A percentile compares a stretch with the other conserved stretches of the same genome.
These are phyloP conservation scores for Sceloporus undulatus DNA, from an alignment of 2,113 vertebrate species.

Conservation along the genomic window DNA sequence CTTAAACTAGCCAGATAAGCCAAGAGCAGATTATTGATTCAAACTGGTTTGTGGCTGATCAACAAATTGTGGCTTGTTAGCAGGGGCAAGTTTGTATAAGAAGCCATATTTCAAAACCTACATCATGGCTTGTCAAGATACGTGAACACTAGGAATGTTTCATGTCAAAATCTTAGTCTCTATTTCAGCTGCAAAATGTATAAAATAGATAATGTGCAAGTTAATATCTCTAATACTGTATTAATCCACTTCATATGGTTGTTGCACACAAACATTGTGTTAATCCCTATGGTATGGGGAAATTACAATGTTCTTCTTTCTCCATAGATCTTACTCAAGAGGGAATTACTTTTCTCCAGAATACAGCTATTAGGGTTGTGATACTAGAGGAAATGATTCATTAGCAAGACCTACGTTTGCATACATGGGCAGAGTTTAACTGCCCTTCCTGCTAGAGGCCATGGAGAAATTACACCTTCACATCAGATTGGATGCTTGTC, in stretches of 20 bases:
- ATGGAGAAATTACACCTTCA: background rate
- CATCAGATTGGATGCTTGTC: background rate
- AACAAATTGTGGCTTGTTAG: too few relatives aligned
- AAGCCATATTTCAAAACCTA: too few relatives aligned
- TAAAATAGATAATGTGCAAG: background rate
- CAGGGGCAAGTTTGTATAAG: too few relatives aligned
- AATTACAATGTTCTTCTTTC: background rate
- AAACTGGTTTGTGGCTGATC: background rate
- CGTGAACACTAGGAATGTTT: too few relatives aligned
- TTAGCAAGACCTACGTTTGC: background rate
- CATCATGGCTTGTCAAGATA: too few relatives aligned
- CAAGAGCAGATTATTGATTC: background rate
- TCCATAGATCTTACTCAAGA: background rate
- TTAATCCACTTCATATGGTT: too few relatives aligned
- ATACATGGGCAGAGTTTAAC: background rate
- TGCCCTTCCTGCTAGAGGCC: background rate
- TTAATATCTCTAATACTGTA: background rate
- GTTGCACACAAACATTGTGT: too few relatives aligned
- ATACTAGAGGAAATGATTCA: background rate
- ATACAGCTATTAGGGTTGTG: background rate
- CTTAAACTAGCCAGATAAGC: too few relatives aligned
- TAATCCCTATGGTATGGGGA: background rate
- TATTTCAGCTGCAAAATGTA: background rate
- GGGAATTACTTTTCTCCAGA: background rate
- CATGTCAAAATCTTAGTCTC: background rate